Conservation (phyloP, 2,888 invertebrate species). For the Drosophila lutescens region DNA sequence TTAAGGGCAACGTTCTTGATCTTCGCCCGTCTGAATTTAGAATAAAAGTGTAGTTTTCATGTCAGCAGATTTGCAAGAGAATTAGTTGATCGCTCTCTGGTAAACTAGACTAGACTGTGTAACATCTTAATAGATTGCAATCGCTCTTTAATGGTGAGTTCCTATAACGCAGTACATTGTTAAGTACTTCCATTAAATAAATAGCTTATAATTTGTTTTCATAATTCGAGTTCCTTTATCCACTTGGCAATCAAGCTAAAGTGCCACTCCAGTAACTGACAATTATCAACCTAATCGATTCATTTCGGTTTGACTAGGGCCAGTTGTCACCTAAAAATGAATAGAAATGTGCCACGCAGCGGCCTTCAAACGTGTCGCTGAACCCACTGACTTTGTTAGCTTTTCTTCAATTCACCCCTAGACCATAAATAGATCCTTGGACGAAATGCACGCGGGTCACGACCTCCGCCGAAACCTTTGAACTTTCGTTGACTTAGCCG, state of each 20-base stretch:
- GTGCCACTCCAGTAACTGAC: constrained; percentile 1
- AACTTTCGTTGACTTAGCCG: constrained; percentile 33
- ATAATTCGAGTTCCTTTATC: neutral
- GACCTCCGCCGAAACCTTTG: constrained; percentile 52
- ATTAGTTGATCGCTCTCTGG: neutral
- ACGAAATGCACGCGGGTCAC: constrained; percentile 13
- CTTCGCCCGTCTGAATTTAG: neutral
- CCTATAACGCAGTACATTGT: neutral
- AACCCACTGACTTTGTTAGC: neutral
- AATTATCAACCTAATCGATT: constrained; percentile 16
- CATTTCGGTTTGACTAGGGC: neutral
- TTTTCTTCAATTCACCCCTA: neutral
- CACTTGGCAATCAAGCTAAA: neutral
- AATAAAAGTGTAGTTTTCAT: neutral
- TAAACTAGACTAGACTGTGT: neutral
- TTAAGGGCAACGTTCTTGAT: constrained; percentile 15
- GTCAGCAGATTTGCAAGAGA: neutral
- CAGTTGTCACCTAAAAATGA: neutral
- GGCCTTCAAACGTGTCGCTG: constrained; percentile 20
- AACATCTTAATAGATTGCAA: neutral
- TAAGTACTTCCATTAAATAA: neutral
- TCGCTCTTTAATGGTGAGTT: neutral
- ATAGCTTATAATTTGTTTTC: neutral
- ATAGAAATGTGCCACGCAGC: constrained; percentile 15
- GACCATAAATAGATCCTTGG: neutral